Base-by-base conservation (phyloP, 2,797 vertebrate species). In the Premnoplex brunnescens region DNA sequence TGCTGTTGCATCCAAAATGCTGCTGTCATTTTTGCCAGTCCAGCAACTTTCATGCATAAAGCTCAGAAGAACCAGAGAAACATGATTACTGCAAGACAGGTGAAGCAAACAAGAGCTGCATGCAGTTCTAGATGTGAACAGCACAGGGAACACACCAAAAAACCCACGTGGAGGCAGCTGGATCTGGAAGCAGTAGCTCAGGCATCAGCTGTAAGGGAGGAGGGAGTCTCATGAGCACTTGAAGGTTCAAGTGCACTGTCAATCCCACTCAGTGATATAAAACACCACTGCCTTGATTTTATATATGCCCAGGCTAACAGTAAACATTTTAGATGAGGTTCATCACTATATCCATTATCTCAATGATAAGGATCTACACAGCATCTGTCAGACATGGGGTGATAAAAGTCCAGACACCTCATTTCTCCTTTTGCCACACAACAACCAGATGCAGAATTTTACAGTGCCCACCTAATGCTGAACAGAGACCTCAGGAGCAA, bases 121-220 rank as follows among this genome's bases (percentile, higher is more conserved):
- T 2, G 4, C 4, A 32, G 58, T n/a, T 15, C 63, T 41, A 26
- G 59, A 88, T 1, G 3, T 10, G 14, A 85, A 43, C 17, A 77
- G 37, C 34, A 41, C n/a, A 28, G 32, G 39, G 22, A 87, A 9
- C 2, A 5, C 24, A 12, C 17, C 4, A 12, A 86, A 85, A 81
- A 80, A 80, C 12, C 5, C 1, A 0, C 0, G 0, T 7, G 23
- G 23, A 30, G 16, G n/a, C 58, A 85, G 8, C 63, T 73, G 37
- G 46, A 49, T 73, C 41, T 44, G 34, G 16, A 14, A 75, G 34
- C 23, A 62, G 51, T 8, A 88, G 49, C 56, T 60, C 71, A 68
- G 58, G 18, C 32, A 64, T 23, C 41, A 74, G 16, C 11, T 49
- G 26, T n/a, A 43, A 14, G 3, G 12, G 27, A 17, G 10, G 17